phyloP scores from a whole-genome alignment of 2,888 invertebrate species.

The Phyllotreta striolata region DNA sequence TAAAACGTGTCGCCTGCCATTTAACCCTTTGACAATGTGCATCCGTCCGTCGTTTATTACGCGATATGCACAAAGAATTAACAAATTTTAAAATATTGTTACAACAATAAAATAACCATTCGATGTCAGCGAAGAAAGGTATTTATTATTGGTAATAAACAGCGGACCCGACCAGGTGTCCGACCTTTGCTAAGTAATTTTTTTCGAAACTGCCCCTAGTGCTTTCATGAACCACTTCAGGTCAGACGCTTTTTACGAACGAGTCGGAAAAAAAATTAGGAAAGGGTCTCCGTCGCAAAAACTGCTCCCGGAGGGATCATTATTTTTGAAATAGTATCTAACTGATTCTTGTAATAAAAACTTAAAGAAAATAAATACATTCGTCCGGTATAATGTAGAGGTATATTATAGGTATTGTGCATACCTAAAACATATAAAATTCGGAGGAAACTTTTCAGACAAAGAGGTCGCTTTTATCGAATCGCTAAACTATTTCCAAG shows the following conservation, averaged over 20 bases:
- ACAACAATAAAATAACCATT: constrained; percentile 30
- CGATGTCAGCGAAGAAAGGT: no score
- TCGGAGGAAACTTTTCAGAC: constrained; percentile 2
- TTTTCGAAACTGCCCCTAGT: constrained; percentile 16
- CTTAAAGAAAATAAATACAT: no score
- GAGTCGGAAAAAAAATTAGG: constrained; percentile 9
- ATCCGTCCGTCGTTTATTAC: constrained; percentile 29
- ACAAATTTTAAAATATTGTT: constrained; percentile 35
- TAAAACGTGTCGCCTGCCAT: constrained; percentile 38
- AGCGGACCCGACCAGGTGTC: constrained; percentile 30
- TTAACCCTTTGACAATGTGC: constrained; percentile 33
- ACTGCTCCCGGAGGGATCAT: no score
- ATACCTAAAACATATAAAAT: no score
- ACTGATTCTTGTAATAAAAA: no score
- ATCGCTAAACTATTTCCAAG: constrained; percentile 13
- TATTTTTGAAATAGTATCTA: no score
- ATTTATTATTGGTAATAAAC: constrained; percentile 21
- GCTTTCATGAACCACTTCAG: constrained; percentile 24
- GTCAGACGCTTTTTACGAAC: constrained; percentile 27
- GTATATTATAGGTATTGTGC: no score
- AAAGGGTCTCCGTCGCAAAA: no score
- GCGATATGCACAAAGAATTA: constrained; percentile 28
- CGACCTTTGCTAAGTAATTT: constrained; percentile 21
- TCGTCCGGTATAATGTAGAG: no score
- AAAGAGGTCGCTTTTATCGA: constrained; percentile 12